phyloP scores from a whole-genome alignment of 1,140 invertebrate genomes.

The Lethrus apterus region DNA sequence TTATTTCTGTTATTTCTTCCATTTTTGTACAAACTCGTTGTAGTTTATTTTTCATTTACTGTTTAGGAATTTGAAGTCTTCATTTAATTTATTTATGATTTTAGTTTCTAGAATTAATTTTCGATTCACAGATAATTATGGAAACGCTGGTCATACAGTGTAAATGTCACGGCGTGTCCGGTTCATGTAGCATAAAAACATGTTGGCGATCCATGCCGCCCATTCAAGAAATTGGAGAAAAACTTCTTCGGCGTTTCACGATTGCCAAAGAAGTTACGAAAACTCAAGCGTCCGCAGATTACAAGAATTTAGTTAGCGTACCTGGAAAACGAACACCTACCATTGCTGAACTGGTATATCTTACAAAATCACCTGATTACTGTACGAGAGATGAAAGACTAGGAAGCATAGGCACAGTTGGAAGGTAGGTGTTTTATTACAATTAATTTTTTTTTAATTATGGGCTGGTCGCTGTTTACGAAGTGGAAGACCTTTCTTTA shows the following conservation, averaged over 20 bases:
- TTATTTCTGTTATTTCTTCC: no score
- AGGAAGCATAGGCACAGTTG: slow-evolving; percentile 78
- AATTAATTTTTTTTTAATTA: slow-evolving; percentile 2
- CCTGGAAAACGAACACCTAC: slow-evolving; percentile 18
- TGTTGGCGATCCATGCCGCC: slow-evolving; percentile 87
- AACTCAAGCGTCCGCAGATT: slow-evolving; percentile 14
- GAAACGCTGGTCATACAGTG: slow-evolving; percentile 74
- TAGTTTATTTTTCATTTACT: no score
- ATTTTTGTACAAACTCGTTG: no score
- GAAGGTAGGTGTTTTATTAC: no score
- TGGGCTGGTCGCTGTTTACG: no score
- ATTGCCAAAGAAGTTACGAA: slow-evolving; percentile 65
- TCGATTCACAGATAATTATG: slow-evolving; percentile 30
- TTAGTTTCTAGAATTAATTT: no score
- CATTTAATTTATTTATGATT: no score
- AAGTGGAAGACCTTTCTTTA: no score
- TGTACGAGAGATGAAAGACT: slow-evolving; percentile 70
- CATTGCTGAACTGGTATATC: slow-evolving; percentile 60
- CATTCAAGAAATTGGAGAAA: slow-evolving; percentile 76
- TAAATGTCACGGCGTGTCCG: slow-evolving; percentile 95
- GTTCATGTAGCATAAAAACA: slow-evolving; percentile 87
- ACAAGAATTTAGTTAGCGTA: slow-evolving; percentile 20
- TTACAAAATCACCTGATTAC: slow-evolving; percentile 87
- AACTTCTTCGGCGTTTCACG: slow-evolving; percentile 75
- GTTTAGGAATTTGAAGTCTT: no score